Percentiles rank a stretch among this genome's conserved stretches.
phyloP scores from a whole-genome alignment of 1,140 invertebrate species.

The Sesamia nonagrioides region DNA sequence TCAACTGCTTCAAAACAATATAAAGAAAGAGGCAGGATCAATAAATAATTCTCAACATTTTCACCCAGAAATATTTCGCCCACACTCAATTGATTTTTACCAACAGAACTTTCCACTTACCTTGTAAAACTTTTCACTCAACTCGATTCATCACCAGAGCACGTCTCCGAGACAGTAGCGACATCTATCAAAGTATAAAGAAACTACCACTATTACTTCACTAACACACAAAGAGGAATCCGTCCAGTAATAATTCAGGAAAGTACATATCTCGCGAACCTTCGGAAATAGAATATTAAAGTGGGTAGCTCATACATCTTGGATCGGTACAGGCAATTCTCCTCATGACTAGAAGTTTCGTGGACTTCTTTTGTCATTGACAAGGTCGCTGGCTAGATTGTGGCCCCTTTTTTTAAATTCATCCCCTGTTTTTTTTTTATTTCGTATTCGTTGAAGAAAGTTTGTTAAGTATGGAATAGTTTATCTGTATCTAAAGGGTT shows the following conservation, averaged over 20 bases:
- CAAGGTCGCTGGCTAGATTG: background rate
- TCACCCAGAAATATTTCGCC: conserved; percentile 7
- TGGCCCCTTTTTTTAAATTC: background rate
- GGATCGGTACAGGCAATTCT: conserved; percentile 52
- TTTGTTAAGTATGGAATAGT: too few species aligned
- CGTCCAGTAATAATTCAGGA: conserved; percentile 61
- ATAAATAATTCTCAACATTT: background rate
- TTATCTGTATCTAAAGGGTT: too few species aligned
- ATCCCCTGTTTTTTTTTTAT: background rate
- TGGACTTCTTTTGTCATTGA: conserved; percentile 13
- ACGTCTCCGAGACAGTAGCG: conserved; percentile 24
- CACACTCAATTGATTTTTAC: conserved; percentile 9
- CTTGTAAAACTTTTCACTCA: conserved; percentile 18
- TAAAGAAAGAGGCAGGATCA: background rate
- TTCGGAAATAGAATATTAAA: conserved; percentile 68
- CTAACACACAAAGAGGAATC: conserved; percentile 55
- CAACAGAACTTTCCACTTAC: conserved; percentile 27
- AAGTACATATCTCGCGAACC: conserved; percentile 59
- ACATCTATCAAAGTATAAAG: conserved; percentile 28
- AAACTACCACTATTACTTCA: conserved; percentile 49
- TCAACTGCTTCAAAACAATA: background rate
- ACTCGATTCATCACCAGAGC: conserved; percentile 39
- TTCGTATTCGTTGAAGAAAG: too few species aligned
- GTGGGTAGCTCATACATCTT: conserved; percentile 65
- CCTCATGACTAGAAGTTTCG: conserved; percentile 46